Evolutionary conservation across 2,888 invertebrate genomes (phyloP).

Genomic region (Nymphalis urticae): DNA sequence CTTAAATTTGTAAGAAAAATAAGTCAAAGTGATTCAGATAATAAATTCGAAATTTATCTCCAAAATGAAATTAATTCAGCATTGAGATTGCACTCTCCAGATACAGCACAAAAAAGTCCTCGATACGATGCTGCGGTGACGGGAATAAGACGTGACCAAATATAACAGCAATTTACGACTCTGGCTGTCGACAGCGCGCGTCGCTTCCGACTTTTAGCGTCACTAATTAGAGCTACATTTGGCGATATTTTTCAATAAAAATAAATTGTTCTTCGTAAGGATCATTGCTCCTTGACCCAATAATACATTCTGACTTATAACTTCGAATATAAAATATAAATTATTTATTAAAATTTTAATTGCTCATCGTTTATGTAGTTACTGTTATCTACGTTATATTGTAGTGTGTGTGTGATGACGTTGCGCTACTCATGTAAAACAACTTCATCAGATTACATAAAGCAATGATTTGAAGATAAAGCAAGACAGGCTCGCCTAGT

Average conservation of each 20-base stretch:
- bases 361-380: too few species aligned
- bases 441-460: too few species aligned
- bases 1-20: not conserved
- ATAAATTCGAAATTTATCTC: not conserved
- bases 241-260: slow-evolving; percentile 11
- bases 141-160: slow-evolving; percentile 1
- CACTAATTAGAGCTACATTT: slow-evolving; percentile 6
- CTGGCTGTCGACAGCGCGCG: slow-evolving; percentile 13
- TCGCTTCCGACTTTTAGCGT: slow-evolving; percentile 13
- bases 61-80: slow-evolving; percentile 8
- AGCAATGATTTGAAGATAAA: too few species aligned
- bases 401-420: not conserved
- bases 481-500: too few species aligned
- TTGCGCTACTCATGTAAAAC: too few species aligned
- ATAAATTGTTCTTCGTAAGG: slow-evolving; percentile 1
- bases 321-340: not conserved
- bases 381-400: not conserved
- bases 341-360: not conserved
- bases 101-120: slow-evolving; percentile 6
- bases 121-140: slow-evolving; percentile 1
- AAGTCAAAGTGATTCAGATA: not conserved
- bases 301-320: not conserved
- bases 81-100: slow-evolving; percentile 12
- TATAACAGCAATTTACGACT: slow-evolving; percentile 25
- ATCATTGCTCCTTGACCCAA: slow-evolving; percentile 2